Conservation (phyloP, 2,888 invertebrate species). For the Drosophila limbata region DNA sequence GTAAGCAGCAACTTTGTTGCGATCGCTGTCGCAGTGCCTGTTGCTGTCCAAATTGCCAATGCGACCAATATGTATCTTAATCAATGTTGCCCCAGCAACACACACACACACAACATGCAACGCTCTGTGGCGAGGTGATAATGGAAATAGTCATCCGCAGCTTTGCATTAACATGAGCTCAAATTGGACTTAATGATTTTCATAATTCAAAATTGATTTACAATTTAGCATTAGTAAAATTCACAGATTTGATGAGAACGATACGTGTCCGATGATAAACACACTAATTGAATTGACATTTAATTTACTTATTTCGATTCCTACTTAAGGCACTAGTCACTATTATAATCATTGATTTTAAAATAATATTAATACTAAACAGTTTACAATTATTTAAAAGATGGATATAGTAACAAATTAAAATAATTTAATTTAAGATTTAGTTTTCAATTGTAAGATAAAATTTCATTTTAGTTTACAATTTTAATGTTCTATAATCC, state of each 20-base stretch:
- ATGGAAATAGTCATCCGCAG: conserved; percentile 9
- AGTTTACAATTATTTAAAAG: too few species aligned
- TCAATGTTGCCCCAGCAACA: conserved; percentile 36
- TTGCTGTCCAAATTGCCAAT: conserved; percentile 60
- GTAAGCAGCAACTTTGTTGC: conserved; percentile 59
- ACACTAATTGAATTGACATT: too few species aligned
- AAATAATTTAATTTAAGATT: too few species aligned
- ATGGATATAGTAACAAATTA: too few species aligned
- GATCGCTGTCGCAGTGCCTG: conserved; percentile 38
- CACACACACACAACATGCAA: conserved; percentile 17
- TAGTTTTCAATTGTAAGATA: too few species aligned
- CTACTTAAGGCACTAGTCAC: too few species aligned
- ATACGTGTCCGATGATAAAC: too few species aligned
- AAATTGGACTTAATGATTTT: conserved; percentile 18
- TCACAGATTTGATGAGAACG: not conserved
- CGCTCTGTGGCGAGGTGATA: conserved; percentile 19
- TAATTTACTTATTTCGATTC: too few species aligned
- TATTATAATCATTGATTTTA: too few species aligned
- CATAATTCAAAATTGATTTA: conserved; percentile 1
- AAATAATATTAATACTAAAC: too few species aligned
- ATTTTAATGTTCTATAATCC: too few species aligned
- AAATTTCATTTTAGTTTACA: too few species aligned
- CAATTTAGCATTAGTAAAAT: not conserved
- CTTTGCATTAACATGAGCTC: not conserved
- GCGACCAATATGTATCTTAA: conserved; percentile 58